Evolutionary conservation across 92 coral and sea anemone genomes (phyloP).

Genomic region (Blastomussa wellsi): DNA sequence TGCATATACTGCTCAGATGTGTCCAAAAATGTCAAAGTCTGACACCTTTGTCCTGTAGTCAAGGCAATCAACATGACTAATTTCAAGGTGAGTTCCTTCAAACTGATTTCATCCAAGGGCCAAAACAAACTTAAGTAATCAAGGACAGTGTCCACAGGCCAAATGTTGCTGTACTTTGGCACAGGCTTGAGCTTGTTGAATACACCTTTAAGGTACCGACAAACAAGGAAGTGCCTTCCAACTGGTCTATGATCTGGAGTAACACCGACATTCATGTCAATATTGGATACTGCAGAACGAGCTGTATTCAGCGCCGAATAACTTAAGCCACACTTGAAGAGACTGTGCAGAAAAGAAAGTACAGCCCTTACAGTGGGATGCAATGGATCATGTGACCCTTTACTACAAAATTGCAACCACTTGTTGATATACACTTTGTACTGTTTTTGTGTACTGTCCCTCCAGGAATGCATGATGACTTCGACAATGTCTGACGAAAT

Average conservation of each 20-base stretch:
- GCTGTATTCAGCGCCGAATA: constrained; percentile 58
- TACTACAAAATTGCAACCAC: constrained; percentile 58
- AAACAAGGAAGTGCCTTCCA: constrained; percentile 48
- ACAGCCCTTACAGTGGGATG: constrained; percentile 56
- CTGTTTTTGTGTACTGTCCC: constrained; percentile 51
- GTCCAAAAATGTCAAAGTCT: constrained; percentile 51
- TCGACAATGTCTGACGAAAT: constrained; percentile 53
- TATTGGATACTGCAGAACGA: constrained; percentile 56
- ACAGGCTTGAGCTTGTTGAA: constrained; percentile 59
- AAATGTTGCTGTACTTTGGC: constrained; percentile 51
- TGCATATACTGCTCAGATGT: constrained; percentile 45
- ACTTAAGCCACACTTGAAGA: constrained; percentile 46
- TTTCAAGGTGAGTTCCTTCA: constrained; percentile 51
- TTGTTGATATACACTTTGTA: constrained; percentile 56
- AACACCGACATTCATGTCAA: constrained; percentile 21
- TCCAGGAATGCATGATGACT: constrained; percentile 64
- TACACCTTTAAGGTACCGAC: constrained; percentile 55
- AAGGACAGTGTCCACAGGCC: constrained; percentile 63
- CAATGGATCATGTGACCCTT: constrained; percentile 54
- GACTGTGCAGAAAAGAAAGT: constrained; percentile 39
- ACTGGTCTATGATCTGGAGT: constrained; percentile 26
- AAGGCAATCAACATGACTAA: constrained; percentile 61
- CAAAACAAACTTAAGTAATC: constrained; percentile 44
- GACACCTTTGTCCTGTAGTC: constrained; percentile 69
- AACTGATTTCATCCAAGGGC: constrained; percentile 41